Evolutionary conservation across 2,113 vertebrate species (phyloP), one percentile per base, ranked within the genome.

Genomic region (Cebidichthys violaceus): DNA sequence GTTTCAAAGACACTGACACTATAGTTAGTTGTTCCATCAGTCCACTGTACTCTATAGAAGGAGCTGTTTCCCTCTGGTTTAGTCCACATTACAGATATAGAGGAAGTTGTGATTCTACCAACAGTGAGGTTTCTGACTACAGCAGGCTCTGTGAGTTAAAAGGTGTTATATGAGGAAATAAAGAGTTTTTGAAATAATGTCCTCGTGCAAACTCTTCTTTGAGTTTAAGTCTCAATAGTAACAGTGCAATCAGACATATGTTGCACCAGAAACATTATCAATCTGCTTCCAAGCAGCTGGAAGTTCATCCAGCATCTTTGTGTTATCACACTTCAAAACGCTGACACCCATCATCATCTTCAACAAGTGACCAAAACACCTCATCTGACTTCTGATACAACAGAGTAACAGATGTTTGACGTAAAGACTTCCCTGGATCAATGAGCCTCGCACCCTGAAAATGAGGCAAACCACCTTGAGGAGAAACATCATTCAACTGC

Each of bases 11-110:
- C n/a, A n/a, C n/a, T n/a, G n/a, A n/a, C n/a, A n/a, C n/a, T n/a
- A n/a, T n/a, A n/a, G n/a, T n/a, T n/a, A n/a, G n/a, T n/a, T n/a
- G n/a, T n/a, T n/a, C n/a, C n/a, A n/a, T n/a, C n/a, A n/a, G n/a
- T n/a, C n/a, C n/a, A n/a, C 20, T 70, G 6, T 27, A 87, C 75
- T 65, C 6, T 77, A 52, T 72, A 89, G 67, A 47, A 54, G 1
- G 71, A 73, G 17, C 79, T 75, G 2, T 50, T 22, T 79, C 88
- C 83, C 0, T 67, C 27, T 70, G 82, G 84, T 74, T 85, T 27
- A 52, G 7, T 68, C 88, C 90, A 90, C 4, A 0, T 81, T 29
- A 90, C 13, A 10, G 0, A 73, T 20, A 92, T 18, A 33, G 84
- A 87, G 4, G 71, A 75, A 22, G 86, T 86, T 68, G 80, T 87